Conservation (phyloP, 2,888 invertebrate species). For the Cantharis rufa region DNA sequence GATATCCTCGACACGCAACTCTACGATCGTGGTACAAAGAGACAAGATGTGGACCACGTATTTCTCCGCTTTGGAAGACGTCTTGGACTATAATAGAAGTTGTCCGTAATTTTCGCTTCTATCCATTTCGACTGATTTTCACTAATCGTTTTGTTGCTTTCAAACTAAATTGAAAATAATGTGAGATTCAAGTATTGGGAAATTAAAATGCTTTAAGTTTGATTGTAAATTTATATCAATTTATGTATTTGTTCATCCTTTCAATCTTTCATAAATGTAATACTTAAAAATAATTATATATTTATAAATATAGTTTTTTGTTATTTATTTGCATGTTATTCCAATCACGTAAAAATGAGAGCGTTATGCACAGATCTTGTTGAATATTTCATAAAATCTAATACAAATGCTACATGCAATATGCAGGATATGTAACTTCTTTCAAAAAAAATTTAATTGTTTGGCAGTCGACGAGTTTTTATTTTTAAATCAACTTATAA, state of each 20-base stretch:
- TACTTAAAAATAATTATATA: conserved; percentile 27
- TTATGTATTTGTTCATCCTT: conserved; percentile 6
- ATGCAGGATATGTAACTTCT: background rate
- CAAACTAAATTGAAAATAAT: conserved; percentile 9
- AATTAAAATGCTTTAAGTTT: conserved; percentile 20
- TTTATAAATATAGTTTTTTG: conserved; percentile 25
- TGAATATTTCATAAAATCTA: background rate
- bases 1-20: conserved; percentile 46
- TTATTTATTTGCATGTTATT: conserved; percentile 15
- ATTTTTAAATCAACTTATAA: background rate
- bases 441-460: background rate
- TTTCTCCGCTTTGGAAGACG: conserved; percentile 87
- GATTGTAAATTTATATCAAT: conserved; percentile 10
- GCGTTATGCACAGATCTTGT: background rate
- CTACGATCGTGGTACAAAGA: conserved; percentile 72
- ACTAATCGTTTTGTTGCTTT: conserved; percentile 16
- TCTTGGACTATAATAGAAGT: conserved; percentile 44
- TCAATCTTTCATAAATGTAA: conserved; percentile 15
- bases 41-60: conserved; percentile 89
- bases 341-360: background rate
- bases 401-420: background rate
- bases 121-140: conserved; percentile 15
- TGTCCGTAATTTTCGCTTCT: conserved; percentile 6
- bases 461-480: background rate
- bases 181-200: conserved; percentile 16